Evolutionary conservation across 2,113 vertebrate genomes (phyloP).

Genomic region (Oryzias curvinotus): DNA sequence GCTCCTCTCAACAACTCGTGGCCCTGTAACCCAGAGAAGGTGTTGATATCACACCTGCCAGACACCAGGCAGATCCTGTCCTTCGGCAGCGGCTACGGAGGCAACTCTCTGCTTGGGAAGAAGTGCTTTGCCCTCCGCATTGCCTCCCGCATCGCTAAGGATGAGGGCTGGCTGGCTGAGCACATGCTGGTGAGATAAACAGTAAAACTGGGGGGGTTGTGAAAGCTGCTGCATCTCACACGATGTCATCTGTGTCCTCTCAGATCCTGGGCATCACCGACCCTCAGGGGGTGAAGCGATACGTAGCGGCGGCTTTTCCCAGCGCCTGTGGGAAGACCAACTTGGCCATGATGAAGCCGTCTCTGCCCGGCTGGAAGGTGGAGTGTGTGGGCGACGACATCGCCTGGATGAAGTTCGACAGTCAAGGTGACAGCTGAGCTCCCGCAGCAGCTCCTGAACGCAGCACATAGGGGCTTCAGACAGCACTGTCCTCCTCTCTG

Average conservation of each 20-base stretch:
- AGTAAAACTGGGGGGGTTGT: too few relatives aligned
- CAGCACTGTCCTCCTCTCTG: background rate
- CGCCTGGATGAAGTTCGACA: conserved; percentile 98
- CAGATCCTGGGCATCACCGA: conserved; percentile 96
- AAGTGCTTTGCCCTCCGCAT: conserved; percentile 98
- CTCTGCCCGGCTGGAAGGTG: conserved; percentile 92
- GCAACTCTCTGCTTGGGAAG: conserved; percentile 98
- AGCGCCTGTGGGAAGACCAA: conserved; percentile 99
- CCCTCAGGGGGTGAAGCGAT: conserved; percentile 92
- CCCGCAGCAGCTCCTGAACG: background rate
- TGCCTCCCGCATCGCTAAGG: conserved; percentile 93
- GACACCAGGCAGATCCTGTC: conserved; percentile 93
- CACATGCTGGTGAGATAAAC: conserved; percentile 91
- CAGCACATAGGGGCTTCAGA: background rate
- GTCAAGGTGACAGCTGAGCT: conserved; percentile 81
- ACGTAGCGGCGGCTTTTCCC: conserved; percentile 93
- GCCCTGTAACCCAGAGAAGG: conserved; percentile 93
- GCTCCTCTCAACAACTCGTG: conserved; percentile 92
- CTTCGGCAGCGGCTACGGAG: conserved; percentile 94
- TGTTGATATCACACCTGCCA: conserved; percentile 92
- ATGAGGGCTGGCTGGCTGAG: conserved; percentile 97
- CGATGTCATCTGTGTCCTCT: conserved; percentile 8
- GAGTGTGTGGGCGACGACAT: conserved; percentile 98
- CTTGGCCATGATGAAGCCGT: conserved; percentile 95
- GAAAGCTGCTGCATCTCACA: too few relatives aligned